A percentile compares a stretch with the other conserved stretches of the same genome.
Evolutionary conservation across 2,797 vertebrate species (phyloP).

Genomic region (Pelochelys cantorii): DNA sequence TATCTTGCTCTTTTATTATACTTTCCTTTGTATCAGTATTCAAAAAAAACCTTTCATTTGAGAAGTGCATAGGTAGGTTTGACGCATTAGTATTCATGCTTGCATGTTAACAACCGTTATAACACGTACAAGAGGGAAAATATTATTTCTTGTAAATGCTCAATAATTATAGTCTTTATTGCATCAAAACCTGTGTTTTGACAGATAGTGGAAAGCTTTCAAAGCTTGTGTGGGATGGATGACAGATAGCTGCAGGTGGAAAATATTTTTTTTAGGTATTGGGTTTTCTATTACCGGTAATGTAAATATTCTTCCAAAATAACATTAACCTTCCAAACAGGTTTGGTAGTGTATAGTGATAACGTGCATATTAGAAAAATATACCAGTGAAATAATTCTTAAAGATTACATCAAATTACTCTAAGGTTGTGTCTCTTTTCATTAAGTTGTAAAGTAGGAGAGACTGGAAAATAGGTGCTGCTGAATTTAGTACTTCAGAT

Average conservation of each 20-base stretch:
- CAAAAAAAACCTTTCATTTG: slow-evolving; percentile 43
- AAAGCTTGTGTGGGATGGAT: slow-evolving; percentile 68
- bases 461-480: slow-evolving; percentile 64
- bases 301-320: slow-evolving; percentile 66
- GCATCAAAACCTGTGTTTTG: slow-evolving; percentile 78
- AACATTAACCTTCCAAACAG: slow-evolving; percentile 66
- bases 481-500: slow-evolving; percentile 40
- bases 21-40: slow-evolving; percentile 52
- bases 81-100: slow-evolving; percentile 72
- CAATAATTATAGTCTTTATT: slow-evolving; percentile 83
- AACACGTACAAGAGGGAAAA: slow-evolving; percentile 77
- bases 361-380: slow-evolving; percentile 52
- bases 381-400: slow-evolving; percentile 60
- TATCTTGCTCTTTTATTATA: slow-evolving; percentile 54
- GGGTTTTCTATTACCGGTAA: slow-evolving; percentile 46
- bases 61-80: slow-evolving; percentile 49
- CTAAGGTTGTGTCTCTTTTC: slow-evolving; percentile 63
- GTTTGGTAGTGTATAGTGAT: slow-evolving; percentile 19
- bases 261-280: slow-evolving; percentile 57
- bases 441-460: slow-evolving; percentile 68
- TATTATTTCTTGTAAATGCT: slow-evolving; percentile 82
- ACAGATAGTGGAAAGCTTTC: slow-evolving; percentile 79
- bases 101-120: slow-evolving; percentile 70
- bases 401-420: slow-evolving; percentile 60
- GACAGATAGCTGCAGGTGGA: slow-evolving; percentile 76